These are phyloP conservation scores for Tamandua tetradactyla DNA, from an alignment of 2,797 vertebrate species.

Conservation along the genomic window DNA sequence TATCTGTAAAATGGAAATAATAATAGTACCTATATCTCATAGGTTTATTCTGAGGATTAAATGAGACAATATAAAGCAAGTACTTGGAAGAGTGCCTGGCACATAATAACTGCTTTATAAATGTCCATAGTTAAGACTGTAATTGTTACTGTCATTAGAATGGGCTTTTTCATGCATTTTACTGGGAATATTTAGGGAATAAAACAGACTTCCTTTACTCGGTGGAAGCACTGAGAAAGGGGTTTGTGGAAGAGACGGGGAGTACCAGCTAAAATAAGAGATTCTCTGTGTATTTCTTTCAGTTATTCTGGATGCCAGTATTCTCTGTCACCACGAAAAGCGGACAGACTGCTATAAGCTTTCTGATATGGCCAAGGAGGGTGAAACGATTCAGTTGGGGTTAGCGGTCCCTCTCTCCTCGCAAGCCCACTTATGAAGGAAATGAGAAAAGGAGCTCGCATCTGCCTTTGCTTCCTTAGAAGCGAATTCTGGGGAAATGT, in stretches of 20 bases:
- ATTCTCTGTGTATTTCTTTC: background rate
- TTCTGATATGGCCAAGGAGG: background rate
- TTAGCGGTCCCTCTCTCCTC: background rate
- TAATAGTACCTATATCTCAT: too few relatives aligned
- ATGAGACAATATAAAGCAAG: too few relatives aligned
- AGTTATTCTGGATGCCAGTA: background rate
- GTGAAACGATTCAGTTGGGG: fast-evolving
- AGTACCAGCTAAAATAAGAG: background rate
- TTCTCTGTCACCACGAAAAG: background rate
- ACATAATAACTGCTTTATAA: too few relatives aligned
- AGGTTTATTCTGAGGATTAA: too few relatives aligned
- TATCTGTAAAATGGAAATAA: too few relatives aligned
- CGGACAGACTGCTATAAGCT: background rate
- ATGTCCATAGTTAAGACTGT: background rate
- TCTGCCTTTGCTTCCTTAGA: too few relatives aligned
- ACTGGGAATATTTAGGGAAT: background rate
- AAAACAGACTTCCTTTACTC: background rate
- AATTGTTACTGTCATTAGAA: background rate
- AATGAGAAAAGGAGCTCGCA: background rate
- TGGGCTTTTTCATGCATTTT: background rate
- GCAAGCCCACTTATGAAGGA: fast-evolving
- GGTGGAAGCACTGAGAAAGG: background rate
- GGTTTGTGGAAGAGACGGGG: background rate
- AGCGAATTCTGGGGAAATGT: background rate
- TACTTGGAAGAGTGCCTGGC: too few relatives aligned